phyloP scores from a whole-genome alignment of 2,888 invertebrate species.

The Apamea monoglypha region DNA sequence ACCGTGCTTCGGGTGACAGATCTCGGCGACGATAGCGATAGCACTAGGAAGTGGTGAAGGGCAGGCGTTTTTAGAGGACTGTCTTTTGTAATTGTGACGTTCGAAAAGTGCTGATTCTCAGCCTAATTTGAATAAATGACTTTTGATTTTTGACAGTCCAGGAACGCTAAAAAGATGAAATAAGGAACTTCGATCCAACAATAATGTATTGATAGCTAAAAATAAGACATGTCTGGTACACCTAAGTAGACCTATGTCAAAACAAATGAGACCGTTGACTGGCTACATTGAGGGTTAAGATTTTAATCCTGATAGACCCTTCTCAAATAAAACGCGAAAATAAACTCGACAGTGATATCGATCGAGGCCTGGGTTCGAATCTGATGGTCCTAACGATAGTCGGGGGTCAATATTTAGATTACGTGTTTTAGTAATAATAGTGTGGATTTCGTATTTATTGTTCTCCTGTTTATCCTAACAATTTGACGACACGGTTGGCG shows the following conservation, averaged over 20 bases:
- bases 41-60: too few species aligned
- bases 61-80: too few species aligned
- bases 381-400: not conserved
- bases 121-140: too few species aligned
- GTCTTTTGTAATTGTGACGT: too few species aligned
- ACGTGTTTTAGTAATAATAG: not conserved
- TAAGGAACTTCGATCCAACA: too few species aligned
- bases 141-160: too few species aligned
- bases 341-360: not conserved
- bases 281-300: slow-evolving; percentile 22
- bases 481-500: too few species aligned
- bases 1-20: too few species aligned
- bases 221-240: not conserved
- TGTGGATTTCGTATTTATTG: not conserved
- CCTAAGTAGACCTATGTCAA: slow-evolving; percentile 39
- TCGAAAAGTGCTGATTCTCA: too few species aligned
- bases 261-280: slow-evolving; percentile 23
- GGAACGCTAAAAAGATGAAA: too few species aligned
- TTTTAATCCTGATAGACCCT: slow-evolving; percentile 35
- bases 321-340: slow-evolving; percentile 30
- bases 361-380: not conserved
- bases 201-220: not conserved
- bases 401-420: not conserved
- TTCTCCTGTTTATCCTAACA: not conserved
- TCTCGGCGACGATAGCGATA: too few species aligned